Percentiles rank a stretch among this genome's conserved stretches.
These are phyloP conservation scores for Phalacrocorax brasilianus DNA, from an alignment of 2,113 vertebrate species.

Conservation along the genomic window DNA sequence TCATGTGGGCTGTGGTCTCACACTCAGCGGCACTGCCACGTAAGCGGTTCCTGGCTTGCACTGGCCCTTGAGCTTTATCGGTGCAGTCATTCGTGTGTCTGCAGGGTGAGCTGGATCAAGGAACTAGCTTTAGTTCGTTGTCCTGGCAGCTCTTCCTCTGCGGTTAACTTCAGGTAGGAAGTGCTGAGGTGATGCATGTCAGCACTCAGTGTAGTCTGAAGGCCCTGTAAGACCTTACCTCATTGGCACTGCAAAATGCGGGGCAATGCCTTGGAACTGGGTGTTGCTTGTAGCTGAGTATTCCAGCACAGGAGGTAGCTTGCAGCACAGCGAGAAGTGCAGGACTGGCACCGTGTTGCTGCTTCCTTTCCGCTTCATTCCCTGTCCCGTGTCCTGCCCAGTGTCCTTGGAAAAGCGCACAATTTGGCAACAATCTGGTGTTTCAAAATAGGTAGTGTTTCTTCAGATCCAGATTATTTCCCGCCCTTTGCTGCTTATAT, in stretches of 20 bases:
- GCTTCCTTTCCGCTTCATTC: not conserved
- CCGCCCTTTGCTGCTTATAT: not conserved
- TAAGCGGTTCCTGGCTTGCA: not conserved
- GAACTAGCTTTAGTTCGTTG: not conserved
- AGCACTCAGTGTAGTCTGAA: not conserved
- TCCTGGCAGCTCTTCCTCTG: not conserved
- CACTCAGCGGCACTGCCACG: accelerated
- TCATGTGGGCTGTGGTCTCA: not conserved
- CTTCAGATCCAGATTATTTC: not conserved
- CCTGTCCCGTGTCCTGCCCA: not conserved
- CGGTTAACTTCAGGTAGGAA: not conserved
- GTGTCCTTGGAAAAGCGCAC: not conserved
- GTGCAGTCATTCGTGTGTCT: accelerated
- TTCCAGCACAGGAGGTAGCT: not conserved
- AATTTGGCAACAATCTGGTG: accelerated
- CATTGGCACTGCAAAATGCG: too few relatives aligned
- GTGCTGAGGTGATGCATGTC: not conserved
- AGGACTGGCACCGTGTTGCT: not conserved
- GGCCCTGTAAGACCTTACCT: not conserved
- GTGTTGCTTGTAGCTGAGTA: not conserved
- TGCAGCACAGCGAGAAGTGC: not conserved
- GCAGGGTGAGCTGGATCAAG: not conserved
- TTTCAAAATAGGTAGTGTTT: not conserved
- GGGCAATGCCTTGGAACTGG: not conserved
- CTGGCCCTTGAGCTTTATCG: not conserved